A percentile compares a stretch with the other conserved stretches of the same genome.
Conservation (phyloP, 2,888 invertebrate species). For the Acutogordius australiensis region DNA sequence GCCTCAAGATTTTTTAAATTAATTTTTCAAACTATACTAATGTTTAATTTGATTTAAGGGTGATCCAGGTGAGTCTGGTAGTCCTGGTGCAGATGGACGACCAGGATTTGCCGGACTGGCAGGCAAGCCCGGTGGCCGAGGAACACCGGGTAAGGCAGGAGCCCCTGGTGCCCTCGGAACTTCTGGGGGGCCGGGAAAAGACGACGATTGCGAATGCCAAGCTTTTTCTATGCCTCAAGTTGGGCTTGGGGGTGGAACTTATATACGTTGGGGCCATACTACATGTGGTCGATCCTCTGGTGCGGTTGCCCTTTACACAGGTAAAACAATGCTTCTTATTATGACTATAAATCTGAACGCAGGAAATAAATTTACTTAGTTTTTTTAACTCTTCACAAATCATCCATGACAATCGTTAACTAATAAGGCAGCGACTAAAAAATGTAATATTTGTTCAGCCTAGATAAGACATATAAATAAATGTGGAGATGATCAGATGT, state of each 20-base stretch:
- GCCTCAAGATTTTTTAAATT: no score
- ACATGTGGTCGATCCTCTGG: not conserved
- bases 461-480: no score
- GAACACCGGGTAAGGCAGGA: not conserved
- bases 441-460: no score
- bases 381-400: not conserved
- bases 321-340: not conserved
- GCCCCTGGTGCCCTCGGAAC: not conserved
- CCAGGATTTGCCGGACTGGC: not conserved
- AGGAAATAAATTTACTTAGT: not conserved
- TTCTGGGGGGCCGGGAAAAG: not conserved
- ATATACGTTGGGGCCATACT: not conserved
- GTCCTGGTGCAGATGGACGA: not conserved
- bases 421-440: no score
- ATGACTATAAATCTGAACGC: not conserved
- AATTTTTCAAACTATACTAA: no score
- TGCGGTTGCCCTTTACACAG: not conserved
- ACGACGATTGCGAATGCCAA: slow-evolving; percentile 8
- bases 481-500: not conserved
- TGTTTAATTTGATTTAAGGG: not conserved
- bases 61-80: not conserved
- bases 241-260: not conserved
- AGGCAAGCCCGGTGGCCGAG: slow-evolving; percentile 1
- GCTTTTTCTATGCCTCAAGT: not conserved
- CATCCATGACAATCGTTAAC: no score